Percentiles rank a stretch among this genome's conserved stretches.
These are phyloP conservation scores for Thyatira batis DNA, from an alignment of 2,888 invertebrate species.

Conservation along the genomic window DNA sequence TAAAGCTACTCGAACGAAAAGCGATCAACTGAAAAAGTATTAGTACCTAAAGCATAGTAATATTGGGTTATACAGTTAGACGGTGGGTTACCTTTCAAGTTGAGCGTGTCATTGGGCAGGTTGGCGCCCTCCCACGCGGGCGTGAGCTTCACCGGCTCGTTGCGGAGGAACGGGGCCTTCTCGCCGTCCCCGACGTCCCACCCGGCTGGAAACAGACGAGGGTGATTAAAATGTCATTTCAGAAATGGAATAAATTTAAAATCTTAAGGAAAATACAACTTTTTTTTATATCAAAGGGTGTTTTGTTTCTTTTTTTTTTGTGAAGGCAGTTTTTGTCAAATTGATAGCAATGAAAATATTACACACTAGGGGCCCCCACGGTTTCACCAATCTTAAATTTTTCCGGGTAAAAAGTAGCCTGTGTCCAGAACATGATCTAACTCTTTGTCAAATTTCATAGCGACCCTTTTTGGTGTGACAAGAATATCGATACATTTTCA, in stretches of 20 bases:
- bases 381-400: too few species aligned
- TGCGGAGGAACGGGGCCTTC: slow-evolving; percentile 83
- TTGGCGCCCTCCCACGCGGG: slow-evolving; percentile 95
- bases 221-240: slow-evolving; percentile 6
- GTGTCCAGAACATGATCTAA: too few species aligned
- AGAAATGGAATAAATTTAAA: slow-evolving; percentile 2
- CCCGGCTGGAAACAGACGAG: slow-evolving; percentile 43
- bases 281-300: background rate
- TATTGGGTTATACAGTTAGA: slow-evolving; percentile 8
- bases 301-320: too few species aligned
- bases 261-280: background rate
- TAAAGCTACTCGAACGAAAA: too few species aligned
- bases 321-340: too few species aligned
- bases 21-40: background rate
- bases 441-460: too few species aligned
- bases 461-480: too few species aligned
- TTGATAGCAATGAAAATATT: too few species aligned
- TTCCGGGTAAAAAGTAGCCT: too few species aligned
- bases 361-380: too few species aligned
- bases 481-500: too few species aligned
- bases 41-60: slow-evolving; percentile 9
- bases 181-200: slow-evolving; percentile 76
- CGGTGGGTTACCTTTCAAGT: slow-evolving; percentile 85
- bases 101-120: slow-evolving; percentile 91
- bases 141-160: slow-evolving; percentile 91